Conservation (phyloP, 2,888 invertebrate genomes). For the Coelopa pilipes region DNA sequence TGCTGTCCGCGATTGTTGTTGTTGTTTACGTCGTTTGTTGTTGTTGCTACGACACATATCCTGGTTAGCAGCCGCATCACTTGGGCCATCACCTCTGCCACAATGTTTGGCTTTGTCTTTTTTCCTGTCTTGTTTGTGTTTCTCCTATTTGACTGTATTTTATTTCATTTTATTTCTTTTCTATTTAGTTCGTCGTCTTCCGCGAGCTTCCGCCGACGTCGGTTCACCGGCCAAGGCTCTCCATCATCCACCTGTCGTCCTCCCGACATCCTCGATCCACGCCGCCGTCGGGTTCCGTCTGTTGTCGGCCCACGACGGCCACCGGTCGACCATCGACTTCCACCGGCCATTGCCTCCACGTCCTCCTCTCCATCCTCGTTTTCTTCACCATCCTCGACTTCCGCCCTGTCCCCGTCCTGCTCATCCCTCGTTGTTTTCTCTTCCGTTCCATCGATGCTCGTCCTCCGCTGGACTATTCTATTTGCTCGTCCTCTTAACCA, state of each 20-base stretch:
- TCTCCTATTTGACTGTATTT: too few relatives aligned
- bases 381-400: too few relatives aligned
- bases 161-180: neutral
- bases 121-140: neutral
- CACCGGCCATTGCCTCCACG: too few relatives aligned
- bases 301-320: too few relatives aligned
- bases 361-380: too few relatives aligned
- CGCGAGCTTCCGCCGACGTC: too few relatives aligned
- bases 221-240: too few relatives aligned
- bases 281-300: too few relatives aligned
- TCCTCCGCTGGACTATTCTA: neutral
- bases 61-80: slow-evolving; percentile 18
- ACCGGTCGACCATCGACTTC: too few relatives aligned
- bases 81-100: slow-evolving; percentile 37
- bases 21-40: neutral
- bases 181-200: neutral
- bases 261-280: too few relatives aligned
- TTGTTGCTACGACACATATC: neutral
- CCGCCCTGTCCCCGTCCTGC: too few relatives aligned
- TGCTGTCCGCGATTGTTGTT: neutral
- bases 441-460: neutral
- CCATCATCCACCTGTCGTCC: too few relatives aligned
- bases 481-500: neutral
- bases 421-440: neutral
- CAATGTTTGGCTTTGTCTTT: slow-evolving; percentile 16